Conservation (phyloP, 2,113 vertebrate genomes). For the Nothobranchius kuhntae region DNA sequence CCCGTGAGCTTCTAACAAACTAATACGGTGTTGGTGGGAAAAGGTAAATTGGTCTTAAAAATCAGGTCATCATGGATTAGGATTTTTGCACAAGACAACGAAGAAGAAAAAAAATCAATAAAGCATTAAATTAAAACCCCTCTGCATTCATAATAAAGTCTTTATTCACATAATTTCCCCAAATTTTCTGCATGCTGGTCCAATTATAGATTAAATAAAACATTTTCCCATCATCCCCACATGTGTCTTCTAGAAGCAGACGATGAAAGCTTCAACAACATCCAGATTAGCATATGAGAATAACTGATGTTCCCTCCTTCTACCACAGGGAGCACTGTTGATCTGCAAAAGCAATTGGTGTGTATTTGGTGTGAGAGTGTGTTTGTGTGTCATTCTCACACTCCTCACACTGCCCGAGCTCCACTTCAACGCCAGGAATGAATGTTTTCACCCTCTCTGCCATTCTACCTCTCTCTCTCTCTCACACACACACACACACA, state of each 20-base stretch:
- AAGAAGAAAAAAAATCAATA: neutral
- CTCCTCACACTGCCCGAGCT: slow-evolving; percentile 22
- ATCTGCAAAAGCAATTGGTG: slow-evolving; percentile 6
- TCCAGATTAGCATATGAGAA: slow-evolving; percentile 9
- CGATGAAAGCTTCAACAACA: slow-evolving; percentile 28
- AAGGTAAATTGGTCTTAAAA: neutral
- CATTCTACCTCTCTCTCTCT: slow-evolving; percentile 24
- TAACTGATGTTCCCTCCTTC: slow-evolving; percentile 10
- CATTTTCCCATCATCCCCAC: slow-evolving; percentile 13
- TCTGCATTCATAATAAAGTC: neutral
- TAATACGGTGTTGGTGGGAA: neutral
- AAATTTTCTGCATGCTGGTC: neutral
- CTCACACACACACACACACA: slow-evolving; percentile 10
- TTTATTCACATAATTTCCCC: neutral
- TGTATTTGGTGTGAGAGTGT: neutral
- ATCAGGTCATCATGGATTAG: neutral
- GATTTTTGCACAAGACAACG: neutral
- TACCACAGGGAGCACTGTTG: slow-evolving; percentile 65
- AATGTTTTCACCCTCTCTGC: slow-evolving; percentile 54
- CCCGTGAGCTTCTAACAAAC: no score
- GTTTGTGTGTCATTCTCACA: neutral
- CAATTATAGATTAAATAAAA: slow-evolving; percentile 15
- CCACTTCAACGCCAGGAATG: slow-evolving; percentile 34
- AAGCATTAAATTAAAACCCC: neutral
- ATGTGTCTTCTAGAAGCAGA: slow-evolving; percentile 6